phyloP scores from a whole-genome alignment of 2,888 invertebrate genomes.

The Brachycybe producta region DNA sequence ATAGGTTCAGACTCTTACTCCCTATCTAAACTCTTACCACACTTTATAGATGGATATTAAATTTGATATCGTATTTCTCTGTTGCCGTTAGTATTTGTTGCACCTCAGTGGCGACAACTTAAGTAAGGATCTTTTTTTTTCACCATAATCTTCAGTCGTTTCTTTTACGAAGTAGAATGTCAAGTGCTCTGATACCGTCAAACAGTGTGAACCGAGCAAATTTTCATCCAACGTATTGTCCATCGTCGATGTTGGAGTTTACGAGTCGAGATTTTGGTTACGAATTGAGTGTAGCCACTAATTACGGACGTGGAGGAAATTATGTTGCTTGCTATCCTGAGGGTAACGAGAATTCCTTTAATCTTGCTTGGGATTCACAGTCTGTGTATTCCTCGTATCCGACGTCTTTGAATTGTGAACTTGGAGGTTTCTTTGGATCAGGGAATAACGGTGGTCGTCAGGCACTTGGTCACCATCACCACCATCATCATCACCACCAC shows the following conservation, averaged over 20 bases:
- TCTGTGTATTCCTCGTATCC: constrained; percentile 14
- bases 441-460: not conserved
- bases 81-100: too few species aligned
- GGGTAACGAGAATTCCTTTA: constrained; percentile 19
- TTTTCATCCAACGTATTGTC: constrained; percentile 13
- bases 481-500: constrained; percentile 12
- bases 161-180: too few species aligned
- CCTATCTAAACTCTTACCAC: too few species aligned
- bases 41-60: constrained; percentile 15
- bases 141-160: too few species aligned
- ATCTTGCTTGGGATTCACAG: constrained; percentile 19
- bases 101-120: too few species aligned
- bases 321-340: constrained; percentile 20
- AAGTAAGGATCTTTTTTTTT: too few species aligned
- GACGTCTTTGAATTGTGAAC: constrained; percentile 12
- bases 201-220: constrained; percentile 16
- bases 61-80: constrained; percentile 3
- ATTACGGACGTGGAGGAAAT: constrained; percentile 37
- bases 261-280: constrained; percentile 22
- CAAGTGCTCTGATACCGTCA: constrained; percentile 19
- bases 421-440: constrained; percentile 13
- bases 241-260: constrained; percentile 19
- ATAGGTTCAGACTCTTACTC: too few species aligned
- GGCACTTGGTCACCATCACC: constrained; percentile 8
- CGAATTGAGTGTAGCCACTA: constrained; percentile 20